Conservation (phyloP, 2,113 vertebrate species). For the Hemiprocne comata region DNA sequence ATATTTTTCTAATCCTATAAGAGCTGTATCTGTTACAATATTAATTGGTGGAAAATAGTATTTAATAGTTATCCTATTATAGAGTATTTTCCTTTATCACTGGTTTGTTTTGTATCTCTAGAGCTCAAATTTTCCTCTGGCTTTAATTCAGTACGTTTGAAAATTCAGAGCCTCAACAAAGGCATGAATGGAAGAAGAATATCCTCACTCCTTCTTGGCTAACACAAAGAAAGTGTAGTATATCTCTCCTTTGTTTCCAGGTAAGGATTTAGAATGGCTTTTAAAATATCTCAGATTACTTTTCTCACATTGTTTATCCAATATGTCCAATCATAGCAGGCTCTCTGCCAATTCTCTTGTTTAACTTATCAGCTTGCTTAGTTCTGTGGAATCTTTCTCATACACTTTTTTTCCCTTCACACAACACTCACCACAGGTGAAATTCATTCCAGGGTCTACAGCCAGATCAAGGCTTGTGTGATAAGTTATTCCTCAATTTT, state of each 20-base stretch:
- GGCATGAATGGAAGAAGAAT: conserved; percentile 36
- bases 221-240: conserved; percentile 27
- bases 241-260: conserved; percentile 51
- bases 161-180: conserved; percentile 51
- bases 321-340: conserved; percentile 51
- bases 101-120: conserved; percentile 32
- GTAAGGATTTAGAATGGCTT: conserved; percentile 54
- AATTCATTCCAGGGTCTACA: conserved; percentile 14
- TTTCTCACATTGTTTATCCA: conserved; percentile 48
- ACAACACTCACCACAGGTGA: conserved; percentile 47
- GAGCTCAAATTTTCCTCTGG: conserved; percentile 48
- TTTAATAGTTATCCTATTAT: conserved; percentile 55
- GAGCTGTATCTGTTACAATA: conserved; percentile 19
- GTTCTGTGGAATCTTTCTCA: conserved; percentile 36
- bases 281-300: conserved; percentile 59
- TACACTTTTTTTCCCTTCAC: conserved; percentile 30
- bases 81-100: conserved; percentile 30
- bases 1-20: conserved; percentile 39
- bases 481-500: conserved; percentile 22
- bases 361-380: conserved; percentile 52
- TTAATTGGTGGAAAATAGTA: conserved; percentile 43
- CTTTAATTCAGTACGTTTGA: conserved; percentile 43
- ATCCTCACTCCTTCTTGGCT: conserved; percentile 32
- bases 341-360: conserved; percentile 38
- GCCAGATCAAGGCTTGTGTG: neutral